These are phyloP conservation scores for Smittia aterrima DNA, from an alignment of 2,888 invertebrate genomes.

Conservation along the genomic window DNA sequence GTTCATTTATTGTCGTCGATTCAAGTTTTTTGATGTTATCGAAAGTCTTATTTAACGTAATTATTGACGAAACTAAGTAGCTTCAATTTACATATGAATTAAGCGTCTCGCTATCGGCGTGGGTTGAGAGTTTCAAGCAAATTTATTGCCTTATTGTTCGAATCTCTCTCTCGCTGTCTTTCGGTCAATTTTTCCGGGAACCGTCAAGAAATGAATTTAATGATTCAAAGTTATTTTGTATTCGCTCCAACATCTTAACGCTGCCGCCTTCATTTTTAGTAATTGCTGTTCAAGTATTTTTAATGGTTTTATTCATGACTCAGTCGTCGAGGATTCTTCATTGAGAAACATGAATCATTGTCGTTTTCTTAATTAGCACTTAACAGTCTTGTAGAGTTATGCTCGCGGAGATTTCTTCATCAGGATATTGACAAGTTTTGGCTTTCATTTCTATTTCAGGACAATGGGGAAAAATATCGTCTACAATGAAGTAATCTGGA, in stretches of 20 bases:
- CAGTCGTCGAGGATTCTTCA: background rate
- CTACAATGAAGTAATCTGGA: constrained; percentile 33
- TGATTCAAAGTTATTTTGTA: constrained; percentile 11
- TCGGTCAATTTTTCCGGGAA: constrained; percentile 39
- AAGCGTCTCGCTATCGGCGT: background rate
- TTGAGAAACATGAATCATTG: background rate
- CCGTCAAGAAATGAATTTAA: constrained; percentile 8
- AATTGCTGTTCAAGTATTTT: background rate
- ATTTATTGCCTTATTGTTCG: constrained; percentile 39
- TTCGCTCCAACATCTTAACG: background rate
- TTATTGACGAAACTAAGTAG: background rate
- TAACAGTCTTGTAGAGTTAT: too few species aligned
- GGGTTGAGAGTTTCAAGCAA: background rate
- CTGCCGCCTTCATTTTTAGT: background rate
- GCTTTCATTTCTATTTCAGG: background rate
- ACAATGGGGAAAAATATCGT: constrained; percentile 33
- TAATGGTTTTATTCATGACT: background rate
- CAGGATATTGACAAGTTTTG: too few species aligned
- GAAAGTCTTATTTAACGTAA: background rate
- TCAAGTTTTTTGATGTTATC: background rate
- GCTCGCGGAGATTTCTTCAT: too few species aligned
- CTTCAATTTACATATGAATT: background rate
- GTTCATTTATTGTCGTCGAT: background rate
- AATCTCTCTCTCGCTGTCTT: background rate
- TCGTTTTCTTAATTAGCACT: too few species aligned